These are phyloP conservation scores for Furcifer pardalis DNA, from an alignment of 2,797 vertebrate genomes.

Conservation along the genomic window DNA sequence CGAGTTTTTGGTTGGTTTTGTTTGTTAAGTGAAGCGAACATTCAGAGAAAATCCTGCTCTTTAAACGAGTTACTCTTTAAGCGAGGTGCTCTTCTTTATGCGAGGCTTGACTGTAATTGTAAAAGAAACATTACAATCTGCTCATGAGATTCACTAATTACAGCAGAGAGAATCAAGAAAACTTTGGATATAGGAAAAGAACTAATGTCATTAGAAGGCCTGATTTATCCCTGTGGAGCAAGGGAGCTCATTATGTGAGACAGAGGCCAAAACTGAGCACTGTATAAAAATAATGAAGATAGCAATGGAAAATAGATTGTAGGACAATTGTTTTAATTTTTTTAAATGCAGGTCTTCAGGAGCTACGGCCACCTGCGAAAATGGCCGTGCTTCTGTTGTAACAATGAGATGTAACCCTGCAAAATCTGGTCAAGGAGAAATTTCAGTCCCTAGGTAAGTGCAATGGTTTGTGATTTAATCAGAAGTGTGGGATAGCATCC, in stretches of 20 bases:
- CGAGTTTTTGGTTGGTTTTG: too few species aligned
- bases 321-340: constrained; percentile 19
- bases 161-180: background rate
- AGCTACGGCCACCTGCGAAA: constrained; percentile 87
- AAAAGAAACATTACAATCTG: background rate
- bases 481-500: background rate
- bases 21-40: too few species aligned
- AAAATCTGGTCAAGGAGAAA: constrained; percentile 81
- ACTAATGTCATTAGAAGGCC: background rate
- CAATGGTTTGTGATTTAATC: background rate
- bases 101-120: too few species aligned
- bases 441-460: constrained; percentile 90
- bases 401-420: constrained; percentile 88
- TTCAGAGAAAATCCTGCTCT: too few species aligned
- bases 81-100: too few species aligned
- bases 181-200: background rate
- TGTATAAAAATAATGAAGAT: background rate
- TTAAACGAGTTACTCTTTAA: too few species aligned
- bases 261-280: too few species aligned
- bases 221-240: background rate
- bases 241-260: background rate
- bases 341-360: constrained; percentile 83
- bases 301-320: background rate
- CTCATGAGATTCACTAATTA: too few species aligned
- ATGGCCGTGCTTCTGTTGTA: constrained; percentile 89